Evolutionary conservation across 2,888 invertebrate genomes (phyloP).

Genomic region (Dorcus parallelipipedus): DNA sequence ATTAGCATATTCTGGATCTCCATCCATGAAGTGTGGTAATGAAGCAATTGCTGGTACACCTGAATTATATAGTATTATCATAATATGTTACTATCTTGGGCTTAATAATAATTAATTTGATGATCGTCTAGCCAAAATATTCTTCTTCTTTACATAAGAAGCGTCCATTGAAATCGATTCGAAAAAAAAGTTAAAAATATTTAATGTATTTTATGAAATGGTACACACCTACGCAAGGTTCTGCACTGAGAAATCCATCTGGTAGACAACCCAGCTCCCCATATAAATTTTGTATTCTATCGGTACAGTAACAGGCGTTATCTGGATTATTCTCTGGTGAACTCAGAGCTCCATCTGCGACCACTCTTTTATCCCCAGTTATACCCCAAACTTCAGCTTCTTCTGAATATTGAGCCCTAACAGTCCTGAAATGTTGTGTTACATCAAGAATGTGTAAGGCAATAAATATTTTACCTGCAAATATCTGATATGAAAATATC

Average conservation of each 20-base stretch:
- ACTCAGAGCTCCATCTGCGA: not conserved
- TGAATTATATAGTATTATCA: too few species aligned
- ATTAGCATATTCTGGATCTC: constrained; percentile 52
- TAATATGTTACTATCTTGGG: too few species aligned
- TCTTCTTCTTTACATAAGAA: too few species aligned
- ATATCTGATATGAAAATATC: constrained; percentile 2
- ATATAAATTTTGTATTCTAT: not conserved
- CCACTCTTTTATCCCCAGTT: constrained; percentile 1
- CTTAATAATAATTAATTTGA: too few species aligned
- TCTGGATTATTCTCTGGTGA: not conserved
- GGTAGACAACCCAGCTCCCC: not conserved
- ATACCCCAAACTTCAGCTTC: not conserved
- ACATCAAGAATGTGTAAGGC: not conserved
- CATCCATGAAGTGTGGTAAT: constrained; percentile 65
- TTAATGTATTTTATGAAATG: too few species aligned
- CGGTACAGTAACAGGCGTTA: constrained; percentile 5
- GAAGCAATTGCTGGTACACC: constrained; percentile 49
- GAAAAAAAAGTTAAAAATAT: not conserved
- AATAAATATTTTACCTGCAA: constrained; percentile 1
- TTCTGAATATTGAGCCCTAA: not conserved
- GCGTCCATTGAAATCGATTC: not conserved
- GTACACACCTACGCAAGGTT: constrained; percentile 3
- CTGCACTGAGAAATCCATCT: constrained; percentile 1
- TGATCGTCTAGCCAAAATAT: too few species aligned
- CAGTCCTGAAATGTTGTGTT: not conserved